Evolutionary conservation across 2,797 vertebrate species (phyloP).

Genomic region (Macropodus opercularis): DNA sequence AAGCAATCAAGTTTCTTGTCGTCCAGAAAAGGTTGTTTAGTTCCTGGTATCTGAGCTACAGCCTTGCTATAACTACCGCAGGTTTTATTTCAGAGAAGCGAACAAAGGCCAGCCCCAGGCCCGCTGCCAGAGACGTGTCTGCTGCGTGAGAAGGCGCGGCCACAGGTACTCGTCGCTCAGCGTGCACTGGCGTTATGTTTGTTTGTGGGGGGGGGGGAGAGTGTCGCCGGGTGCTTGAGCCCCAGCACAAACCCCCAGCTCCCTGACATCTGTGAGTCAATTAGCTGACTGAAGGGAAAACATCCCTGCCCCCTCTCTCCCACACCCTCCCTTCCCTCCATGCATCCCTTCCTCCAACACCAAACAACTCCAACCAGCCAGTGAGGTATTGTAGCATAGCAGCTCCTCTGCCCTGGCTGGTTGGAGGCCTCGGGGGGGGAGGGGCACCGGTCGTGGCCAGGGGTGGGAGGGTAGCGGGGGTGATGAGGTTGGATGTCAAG

Average conservation of each 20-base stretch:
- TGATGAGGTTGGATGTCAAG: slow-evolving; percentile 83
- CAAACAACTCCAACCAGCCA: slow-evolving; percentile 65
- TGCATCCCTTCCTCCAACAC: slow-evolving; percentile 68
- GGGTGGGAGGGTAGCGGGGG: slow-evolving; percentile 69
- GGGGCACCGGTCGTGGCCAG: slow-evolving; percentile 67
- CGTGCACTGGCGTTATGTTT: slow-evolving; percentile 45
- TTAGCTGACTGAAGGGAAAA: slow-evolving; percentile 85
- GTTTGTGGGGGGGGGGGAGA: slow-evolving; percentile 44
- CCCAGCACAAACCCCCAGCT: slow-evolving; percentile 55
- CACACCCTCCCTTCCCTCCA: slow-evolving; percentile 47
- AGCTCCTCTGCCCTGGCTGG: slow-evolving; percentile 67
- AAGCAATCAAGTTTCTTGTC: slow-evolving; percentile 45
- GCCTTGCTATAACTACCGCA: slow-evolving; percentile 40
- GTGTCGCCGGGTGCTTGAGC: slow-evolving; percentile 57
- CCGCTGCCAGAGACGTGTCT: slow-evolving; percentile 47
- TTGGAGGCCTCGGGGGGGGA: slow-evolving; percentile 75
- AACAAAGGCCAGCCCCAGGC: slow-evolving; percentile 18
- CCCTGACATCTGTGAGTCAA: slow-evolving; percentile 85
- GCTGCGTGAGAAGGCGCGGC: slow-evolving; percentile 31
- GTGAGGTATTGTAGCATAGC: slow-evolving; percentile 65
- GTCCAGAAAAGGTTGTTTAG: slow-evolving; percentile 30
- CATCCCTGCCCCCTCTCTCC: slow-evolving; percentile 76
- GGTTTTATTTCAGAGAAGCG: slow-evolving; percentile 55
- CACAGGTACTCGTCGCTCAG: slow-evolving; percentile 36
- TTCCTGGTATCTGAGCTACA: slow-evolving; percentile 31